phyloP scores from a whole-genome alignment of 2,113 vertebrate species.

The Chaetura pelagica region DNA sequence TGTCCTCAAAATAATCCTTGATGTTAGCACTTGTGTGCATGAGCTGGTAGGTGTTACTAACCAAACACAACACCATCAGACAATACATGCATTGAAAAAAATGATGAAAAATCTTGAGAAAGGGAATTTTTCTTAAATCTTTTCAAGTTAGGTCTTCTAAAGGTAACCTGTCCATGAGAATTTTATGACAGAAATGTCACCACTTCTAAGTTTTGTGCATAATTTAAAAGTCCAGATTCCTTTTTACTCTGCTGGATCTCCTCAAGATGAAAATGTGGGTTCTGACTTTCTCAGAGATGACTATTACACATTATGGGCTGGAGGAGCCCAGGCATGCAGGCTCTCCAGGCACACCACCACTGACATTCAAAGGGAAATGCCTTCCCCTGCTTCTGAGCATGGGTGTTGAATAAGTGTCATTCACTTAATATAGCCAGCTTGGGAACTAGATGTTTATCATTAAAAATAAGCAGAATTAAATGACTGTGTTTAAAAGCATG shows the following conservation, averaged over 20 bases:
- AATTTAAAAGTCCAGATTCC: not conserved
- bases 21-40: not conserved
- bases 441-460: conserved; percentile 38
- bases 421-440: not conserved
- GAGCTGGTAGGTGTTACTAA: conserved; percentile 10
- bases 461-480: conserved; percentile 29
- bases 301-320: not conserved
- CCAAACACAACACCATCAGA: not conserved
- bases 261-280: not conserved
- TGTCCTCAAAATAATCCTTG: not conserved
- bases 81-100: accelerated
- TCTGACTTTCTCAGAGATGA: not conserved
- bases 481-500: not conserved
- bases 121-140: not conserved
- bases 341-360: not conserved
- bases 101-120: not conserved
- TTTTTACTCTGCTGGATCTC: not conserved
- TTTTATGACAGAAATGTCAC: not conserved
- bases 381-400: not conserved
- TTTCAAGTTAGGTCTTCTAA: not conserved
- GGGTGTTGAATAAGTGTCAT: not conserved
- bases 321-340: not conserved
- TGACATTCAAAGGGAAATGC: not conserved
- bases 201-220: not conserved
- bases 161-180: not conserved